A percentile compares a stretch with the other conserved stretches of the same genome.
phyloP scores from a whole-genome alignment of 2,888 invertebrate genomes.

The Eretmocerus hayati region DNA sequence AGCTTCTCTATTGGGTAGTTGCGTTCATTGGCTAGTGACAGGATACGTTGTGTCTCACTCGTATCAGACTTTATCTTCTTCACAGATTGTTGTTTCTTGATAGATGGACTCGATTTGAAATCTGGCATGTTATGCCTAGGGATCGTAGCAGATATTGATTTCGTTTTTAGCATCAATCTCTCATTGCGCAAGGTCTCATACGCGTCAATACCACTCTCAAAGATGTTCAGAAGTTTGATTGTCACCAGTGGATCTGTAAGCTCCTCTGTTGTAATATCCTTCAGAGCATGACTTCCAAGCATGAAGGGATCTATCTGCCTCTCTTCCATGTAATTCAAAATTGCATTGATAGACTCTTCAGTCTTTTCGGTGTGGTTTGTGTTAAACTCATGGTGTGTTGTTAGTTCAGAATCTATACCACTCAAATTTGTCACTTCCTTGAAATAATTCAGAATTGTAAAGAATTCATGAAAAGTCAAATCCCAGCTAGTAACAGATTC shows the following conservation, averaged over 20 bases:
- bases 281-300: not conserved
- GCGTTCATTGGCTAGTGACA: conserved; percentile 2
- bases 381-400: not conserved
- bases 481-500: not conserved
- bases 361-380: not conserved
- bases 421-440: not conserved
- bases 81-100: not conserved
- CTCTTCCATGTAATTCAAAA: not conserved
- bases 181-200: not conserved
- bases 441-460: not conserved
- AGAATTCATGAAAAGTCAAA: conserved; percentile 1
- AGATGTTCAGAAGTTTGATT: not conserved
- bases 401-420: not conserved
- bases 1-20: conserved; percentile 3
- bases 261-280: not conserved
- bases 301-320: not conserved
- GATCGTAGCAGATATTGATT: not conserved
- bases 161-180: not conserved
- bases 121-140: not conserved
- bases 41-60: not conserved
- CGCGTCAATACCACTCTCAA: not conserved
- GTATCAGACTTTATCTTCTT: not conserved
- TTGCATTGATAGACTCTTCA: not conserved
- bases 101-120: not conserved
- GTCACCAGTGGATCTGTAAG: not conserved